phyloP scores from a whole-genome alignment of 1,140 invertebrate species.

The Agrilus planipennis region DNA sequence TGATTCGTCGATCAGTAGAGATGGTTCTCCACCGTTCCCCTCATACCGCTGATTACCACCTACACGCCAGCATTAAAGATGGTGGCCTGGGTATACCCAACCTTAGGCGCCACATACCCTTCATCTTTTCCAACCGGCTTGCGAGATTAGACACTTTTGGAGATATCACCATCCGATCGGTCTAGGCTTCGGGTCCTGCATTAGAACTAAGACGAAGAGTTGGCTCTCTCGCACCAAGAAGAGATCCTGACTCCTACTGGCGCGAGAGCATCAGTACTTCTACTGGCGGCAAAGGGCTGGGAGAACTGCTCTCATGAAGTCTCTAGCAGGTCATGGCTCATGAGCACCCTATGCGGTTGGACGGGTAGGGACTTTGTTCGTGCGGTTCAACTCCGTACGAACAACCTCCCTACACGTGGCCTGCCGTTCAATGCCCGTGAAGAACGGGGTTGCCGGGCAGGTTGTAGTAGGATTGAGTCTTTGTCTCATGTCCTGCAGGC shows the following conservation, averaged over 20 bases:
- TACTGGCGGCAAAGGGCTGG: conserved; percentile 3
- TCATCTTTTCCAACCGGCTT: neutral
- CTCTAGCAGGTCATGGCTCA: conserved; percentile 7
- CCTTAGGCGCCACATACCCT: conserved; percentile 5
- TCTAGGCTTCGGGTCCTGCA: neutral
- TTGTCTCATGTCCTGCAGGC: conserved; percentile 10
- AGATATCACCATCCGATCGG: neutral
- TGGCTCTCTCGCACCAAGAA: neutral
- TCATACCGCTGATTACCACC: conserved; percentile 10
- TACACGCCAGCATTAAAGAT: conserved; percentile 14
- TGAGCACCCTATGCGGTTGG: conserved; percentile 8
- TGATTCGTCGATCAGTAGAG: conserved; percentile 11
- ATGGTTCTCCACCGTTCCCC: conserved; percentile 11
- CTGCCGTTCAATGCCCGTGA: conserved; percentile 7
- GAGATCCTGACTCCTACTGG: conserved; percentile 2
- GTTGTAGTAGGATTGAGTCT: neutral
- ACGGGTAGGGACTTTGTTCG: conserved; percentile 11
- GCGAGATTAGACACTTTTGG: neutral
- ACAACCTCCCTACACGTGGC: conserved; percentile 13
- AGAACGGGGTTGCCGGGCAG: neutral
- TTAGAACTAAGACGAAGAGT: neutral
- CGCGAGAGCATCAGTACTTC: neutral
- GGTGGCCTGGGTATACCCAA: conserved; percentile 17
- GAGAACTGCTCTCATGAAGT: conserved; percentile 5
- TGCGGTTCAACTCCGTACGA: conserved; percentile 13